phyloP scores from a whole-genome alignment of 2,888 invertebrate species.

The Drosophila mimica region DNA sequence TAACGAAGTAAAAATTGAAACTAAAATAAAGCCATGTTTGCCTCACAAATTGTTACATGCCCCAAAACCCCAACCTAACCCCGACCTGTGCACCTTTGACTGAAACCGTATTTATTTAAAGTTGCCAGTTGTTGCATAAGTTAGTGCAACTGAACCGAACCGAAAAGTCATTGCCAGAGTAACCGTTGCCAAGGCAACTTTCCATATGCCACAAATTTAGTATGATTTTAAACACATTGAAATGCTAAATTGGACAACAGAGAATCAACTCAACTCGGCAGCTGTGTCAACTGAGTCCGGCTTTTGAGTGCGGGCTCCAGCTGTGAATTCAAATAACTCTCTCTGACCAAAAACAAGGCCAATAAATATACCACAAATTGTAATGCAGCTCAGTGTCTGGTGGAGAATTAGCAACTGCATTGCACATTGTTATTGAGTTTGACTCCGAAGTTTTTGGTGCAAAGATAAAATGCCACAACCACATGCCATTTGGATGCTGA shows the following conservation, averaged over 20 bases:
- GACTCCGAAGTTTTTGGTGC: conserved; percentile 39
- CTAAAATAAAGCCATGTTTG: conserved; percentile 81
- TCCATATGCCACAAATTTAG: conserved; percentile 29
- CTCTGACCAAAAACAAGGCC: conserved; percentile 76
- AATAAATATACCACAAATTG: conserved; percentile 81
- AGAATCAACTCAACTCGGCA: conserved; percentile 44
- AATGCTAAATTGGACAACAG: conserved; percentile 35
- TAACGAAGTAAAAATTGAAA: conserved; percentile 81
- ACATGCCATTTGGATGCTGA: conserved; percentile 68
- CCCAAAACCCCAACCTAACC: conserved; percentile 3
- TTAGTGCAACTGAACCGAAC: conserved; percentile 45
- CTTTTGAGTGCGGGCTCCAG: conserved; percentile 47
- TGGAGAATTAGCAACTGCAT: conserved; percentile 57
- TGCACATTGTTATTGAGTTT: conserved; percentile 66
- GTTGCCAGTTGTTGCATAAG: conserved; percentile 73
- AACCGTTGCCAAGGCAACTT: conserved; percentile 31
- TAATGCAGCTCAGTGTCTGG: conserved; percentile 70
- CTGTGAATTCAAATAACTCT: conserved; percentile 29
- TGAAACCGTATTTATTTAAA: conserved; percentile 78
- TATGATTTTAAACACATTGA: conserved; percentile 66
- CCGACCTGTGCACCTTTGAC: conserved; percentile 23
- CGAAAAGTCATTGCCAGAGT: conserved; percentile 48
- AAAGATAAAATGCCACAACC: conserved; percentile 64
- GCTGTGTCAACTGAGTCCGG: conserved; percentile 66
- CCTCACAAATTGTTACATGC: conserved; percentile 76